Evolutionary conservation across 2,797 vertebrate species (phyloP).

Genomic region (Lophura swinhoii): DNA sequence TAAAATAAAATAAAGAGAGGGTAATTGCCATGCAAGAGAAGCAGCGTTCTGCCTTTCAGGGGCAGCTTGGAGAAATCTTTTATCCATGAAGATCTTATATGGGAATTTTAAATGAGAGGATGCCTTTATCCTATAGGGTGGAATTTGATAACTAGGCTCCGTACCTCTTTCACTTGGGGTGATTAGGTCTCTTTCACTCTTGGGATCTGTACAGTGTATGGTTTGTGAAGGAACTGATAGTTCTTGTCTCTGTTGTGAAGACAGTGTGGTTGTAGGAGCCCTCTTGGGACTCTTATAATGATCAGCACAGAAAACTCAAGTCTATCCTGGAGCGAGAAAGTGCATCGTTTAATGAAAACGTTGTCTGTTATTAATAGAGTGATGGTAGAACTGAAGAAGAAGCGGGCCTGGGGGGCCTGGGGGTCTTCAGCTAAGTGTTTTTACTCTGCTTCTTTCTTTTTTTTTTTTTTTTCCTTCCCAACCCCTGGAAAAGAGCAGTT

Average conservation of each 20-base stretch:
- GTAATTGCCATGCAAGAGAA: constrained; percentile 48
- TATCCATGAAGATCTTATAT: constrained; percentile 51
- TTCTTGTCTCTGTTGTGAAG: constrained; percentile 75
- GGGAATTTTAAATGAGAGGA: constrained; percentile 59
- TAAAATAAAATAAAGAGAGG: constrained; percentile 23
- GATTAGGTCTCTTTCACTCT: constrained; percentile 71
- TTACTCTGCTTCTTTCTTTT: constrained; percentile 57
- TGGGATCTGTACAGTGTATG: constrained; percentile 60
- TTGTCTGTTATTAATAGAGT: constrained; percentile 77
- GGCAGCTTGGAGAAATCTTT: constrained; percentile 63
- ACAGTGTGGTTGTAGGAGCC: constrained; percentile 70
- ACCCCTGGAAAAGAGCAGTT: constrained; percentile 75
- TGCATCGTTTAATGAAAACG: constrained; percentile 74
- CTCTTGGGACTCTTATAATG: constrained; percentile 72
- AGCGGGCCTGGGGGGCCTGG: constrained; percentile 66
- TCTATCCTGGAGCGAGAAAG: constrained; percentile 74
- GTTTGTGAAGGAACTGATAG: constrained; percentile 71
- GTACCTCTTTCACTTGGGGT: constrained; percentile 66
- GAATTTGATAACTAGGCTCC: constrained; percentile 70
- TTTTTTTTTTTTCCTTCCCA: constrained; percentile 42
- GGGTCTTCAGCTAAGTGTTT: constrained; percentile 79
- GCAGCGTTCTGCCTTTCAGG: constrained; percentile 44
- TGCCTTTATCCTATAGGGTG: constrained; percentile 68
- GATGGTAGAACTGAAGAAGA: constrained; percentile 70
- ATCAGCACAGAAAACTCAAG: constrained; percentile 73